A percentile compares a stretch with the other conserved stretches of the same genome.
phyloP scores from a whole-genome alignment of 2,113 vertebrate species.

The Pseudopipra pipra region DNA sequence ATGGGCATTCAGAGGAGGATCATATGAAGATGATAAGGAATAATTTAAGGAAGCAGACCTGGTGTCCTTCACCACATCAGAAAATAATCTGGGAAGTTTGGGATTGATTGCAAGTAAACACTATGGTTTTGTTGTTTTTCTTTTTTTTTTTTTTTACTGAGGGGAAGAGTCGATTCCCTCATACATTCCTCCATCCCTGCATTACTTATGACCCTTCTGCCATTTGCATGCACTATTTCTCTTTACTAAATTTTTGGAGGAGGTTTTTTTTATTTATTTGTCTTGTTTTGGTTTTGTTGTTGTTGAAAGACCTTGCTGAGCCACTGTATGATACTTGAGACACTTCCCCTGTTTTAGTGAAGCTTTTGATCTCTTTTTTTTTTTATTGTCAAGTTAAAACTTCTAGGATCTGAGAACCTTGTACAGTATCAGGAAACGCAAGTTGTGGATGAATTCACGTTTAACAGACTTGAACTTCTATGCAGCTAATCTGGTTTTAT shows the following conservation, averaged over 20 bases:
- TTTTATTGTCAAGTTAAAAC: not conserved
- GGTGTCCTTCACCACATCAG: not conserved
- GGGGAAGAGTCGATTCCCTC: not conserved
- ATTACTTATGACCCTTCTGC: not conserved
- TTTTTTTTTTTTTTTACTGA: not conserved
- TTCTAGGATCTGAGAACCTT: not conserved
- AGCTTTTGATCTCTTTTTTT: not conserved
- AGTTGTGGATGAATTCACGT: not conserved
- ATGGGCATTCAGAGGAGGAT: not conserved
- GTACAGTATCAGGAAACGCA: not conserved
- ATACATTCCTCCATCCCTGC: fast-evolving
- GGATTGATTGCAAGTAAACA: not conserved
- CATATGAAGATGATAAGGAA: not conserved
- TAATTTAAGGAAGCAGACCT: not conserved
- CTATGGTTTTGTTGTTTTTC: not conserved
- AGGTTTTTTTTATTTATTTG: not conserved
- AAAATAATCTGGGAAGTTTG: not conserved
- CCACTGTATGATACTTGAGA: not conserved
- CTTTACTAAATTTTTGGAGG: not conserved
- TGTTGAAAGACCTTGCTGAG: not conserved
- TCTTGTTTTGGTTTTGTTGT: not conserved
- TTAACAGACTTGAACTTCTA: not conserved
- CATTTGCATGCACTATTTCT: not conserved
- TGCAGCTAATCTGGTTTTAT: not conserved
- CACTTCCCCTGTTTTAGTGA: not conserved